phyloP scores from a whole-genome alignment of 1,140 invertebrate species.

The Drosophila sechellia region DNA sequence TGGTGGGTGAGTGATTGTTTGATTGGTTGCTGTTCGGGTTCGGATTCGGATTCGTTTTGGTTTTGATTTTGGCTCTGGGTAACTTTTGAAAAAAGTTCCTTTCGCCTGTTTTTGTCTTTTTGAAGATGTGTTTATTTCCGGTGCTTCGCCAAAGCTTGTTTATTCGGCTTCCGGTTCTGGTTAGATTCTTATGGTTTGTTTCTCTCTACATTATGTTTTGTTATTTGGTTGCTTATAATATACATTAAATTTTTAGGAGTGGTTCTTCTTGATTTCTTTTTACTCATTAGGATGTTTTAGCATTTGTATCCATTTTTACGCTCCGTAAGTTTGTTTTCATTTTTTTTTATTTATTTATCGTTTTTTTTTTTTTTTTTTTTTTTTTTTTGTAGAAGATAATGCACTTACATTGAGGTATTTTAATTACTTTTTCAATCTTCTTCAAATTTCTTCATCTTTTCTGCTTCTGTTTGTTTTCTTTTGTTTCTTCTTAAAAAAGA shows the following conservation, averaged over 20 bases:
- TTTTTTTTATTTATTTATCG: conserved; percentile 33
- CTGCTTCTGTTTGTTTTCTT: conserved; percentile 40
- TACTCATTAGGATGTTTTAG: conserved; percentile 41
- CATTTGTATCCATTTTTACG: conserved; percentile 45
- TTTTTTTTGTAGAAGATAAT: conserved; percentile 76
- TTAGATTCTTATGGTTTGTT: conserved; percentile 15
- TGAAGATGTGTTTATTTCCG: conserved; percentile 8
- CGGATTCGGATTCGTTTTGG: not conserved
- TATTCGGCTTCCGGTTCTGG: conserved; percentile 18
- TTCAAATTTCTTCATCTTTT: conserved; percentile 57
- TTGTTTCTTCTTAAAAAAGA: conserved; percentile 37
- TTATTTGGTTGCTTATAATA: conserved; percentile 36
- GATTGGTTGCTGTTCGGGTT: conserved; percentile 32
- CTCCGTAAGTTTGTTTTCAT: conserved; percentile 29
- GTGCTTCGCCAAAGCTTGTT: conserved; percentile 19
- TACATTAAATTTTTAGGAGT: conserved; percentile 27
- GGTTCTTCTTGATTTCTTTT: conserved; percentile 12
- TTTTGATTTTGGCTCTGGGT: conserved; percentile 8
- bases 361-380: conserved; percentile 44
- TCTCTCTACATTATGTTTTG: conserved; percentile 14
- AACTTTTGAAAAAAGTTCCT: conserved; percentile 9
- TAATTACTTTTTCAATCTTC: conserved; percentile 83
- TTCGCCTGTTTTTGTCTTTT: conserved; percentile 3
- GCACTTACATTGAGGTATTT: conserved; percentile 83
- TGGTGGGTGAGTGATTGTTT: conserved; percentile 40